Evolutionary conservation across 1,140 invertebrate species (phyloP), one percentile per base, ranked within the genome.

Genomic region (Asbolus verrucosus): DNA sequence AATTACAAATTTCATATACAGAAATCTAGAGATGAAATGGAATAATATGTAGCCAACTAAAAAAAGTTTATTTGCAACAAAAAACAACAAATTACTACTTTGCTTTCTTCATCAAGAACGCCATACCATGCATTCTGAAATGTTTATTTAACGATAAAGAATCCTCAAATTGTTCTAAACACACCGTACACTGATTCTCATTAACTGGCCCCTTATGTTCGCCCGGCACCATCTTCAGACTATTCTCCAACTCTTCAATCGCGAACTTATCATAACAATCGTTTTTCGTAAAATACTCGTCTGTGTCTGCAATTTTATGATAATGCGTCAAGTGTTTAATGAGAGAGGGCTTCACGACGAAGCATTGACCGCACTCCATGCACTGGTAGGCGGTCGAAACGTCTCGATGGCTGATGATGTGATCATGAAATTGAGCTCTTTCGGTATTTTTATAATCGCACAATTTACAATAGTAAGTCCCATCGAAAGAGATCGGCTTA

Each of bases 351-450:
- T 85, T 86, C 0, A 88, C 88, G 9, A 87, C 86, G 76, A 90
- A 90, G 78, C 87, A 88, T 67, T 87, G 83, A 0, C 88, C 89
- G 75, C 89, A 91, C 76, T 91, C 89, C 76, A 89, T 80, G 74
- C 89, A 91, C 62, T 89, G 84, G 74, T 87, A 89, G 38, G 85
- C 83, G 61, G 83, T 86, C 15, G 83, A 85, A 6, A 85, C 82
- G 62, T 87, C 83, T 71, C 85, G 85, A 77, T 86, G 86, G 1
- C 69, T 76, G 0, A 82, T 80, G 9, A 89, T 83, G 72, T 90
- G 88, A 9, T 77, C 73, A 43, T 86, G 82, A 69, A 89, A 79
- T 1, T 73, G 54, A 6, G 79, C 14, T 70, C 83, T 84, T 33
- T 83, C 77, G 8, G 74, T 71, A 21, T 79, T 81, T 11, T 68